Conservation (phyloP, 2,113 vertebrate species). For the Columba livia region DNA sequence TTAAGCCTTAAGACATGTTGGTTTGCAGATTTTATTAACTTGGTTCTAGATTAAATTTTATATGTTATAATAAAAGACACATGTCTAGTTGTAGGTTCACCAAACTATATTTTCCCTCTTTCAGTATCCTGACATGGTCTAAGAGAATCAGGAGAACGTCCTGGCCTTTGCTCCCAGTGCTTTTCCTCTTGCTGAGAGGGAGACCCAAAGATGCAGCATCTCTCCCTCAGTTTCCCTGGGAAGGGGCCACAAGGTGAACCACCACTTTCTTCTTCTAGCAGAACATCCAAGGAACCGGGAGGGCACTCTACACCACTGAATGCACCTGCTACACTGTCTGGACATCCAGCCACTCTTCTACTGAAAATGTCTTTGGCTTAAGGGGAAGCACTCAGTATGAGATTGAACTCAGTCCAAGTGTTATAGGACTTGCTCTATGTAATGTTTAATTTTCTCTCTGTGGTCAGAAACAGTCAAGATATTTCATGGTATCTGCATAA, state of each 20-base stretch:
- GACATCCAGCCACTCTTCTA: neutral
- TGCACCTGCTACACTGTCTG: neutral
- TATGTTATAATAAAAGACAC: neutral
- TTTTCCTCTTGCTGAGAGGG: neutral
- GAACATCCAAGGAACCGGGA: rapidly evolving
- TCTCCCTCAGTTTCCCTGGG: neutral
- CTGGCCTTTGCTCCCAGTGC: neutral
- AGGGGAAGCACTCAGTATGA: neutral
- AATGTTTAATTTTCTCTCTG: neutral
- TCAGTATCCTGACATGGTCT: neutral
- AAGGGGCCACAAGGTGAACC: neutral
- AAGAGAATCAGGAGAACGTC: neutral
- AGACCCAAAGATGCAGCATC: neutral
- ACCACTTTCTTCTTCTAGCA: neutral
- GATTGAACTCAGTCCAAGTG: neutral
- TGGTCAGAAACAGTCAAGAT: neutral
- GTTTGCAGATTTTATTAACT: neutral
- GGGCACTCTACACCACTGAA: neutral
- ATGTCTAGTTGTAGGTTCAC: neutral
- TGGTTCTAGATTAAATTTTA: neutral
- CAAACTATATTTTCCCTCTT: neutral
- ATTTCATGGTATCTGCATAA: neutral
- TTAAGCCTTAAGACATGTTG: neutral
- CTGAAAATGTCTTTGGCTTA: neutral
- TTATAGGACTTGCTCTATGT: neutral